Evolutionary conservation across 2,797 vertebrate genomes (phyloP).

Genomic region (Syndactyla subalaris): DNA sequence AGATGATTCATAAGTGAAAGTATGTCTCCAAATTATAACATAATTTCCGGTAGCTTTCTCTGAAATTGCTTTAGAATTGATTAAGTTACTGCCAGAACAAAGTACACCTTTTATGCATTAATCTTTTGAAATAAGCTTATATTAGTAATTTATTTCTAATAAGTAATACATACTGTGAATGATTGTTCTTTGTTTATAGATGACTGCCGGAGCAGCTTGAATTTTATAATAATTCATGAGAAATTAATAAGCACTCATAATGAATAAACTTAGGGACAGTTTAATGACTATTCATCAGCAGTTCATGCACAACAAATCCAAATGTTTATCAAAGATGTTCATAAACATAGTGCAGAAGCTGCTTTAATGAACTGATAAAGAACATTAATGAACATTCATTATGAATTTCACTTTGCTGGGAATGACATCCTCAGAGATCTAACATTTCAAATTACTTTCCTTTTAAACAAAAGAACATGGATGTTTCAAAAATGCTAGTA

Average conservation of each 20-base stretch:
- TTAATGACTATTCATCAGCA: constrained; percentile 73
- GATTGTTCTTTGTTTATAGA: constrained; percentile 32
- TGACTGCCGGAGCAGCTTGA: constrained; percentile 41
- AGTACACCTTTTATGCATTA: constrained; percentile 16
- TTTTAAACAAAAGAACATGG: not conserved
- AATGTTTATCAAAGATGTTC: constrained; percentile 74
- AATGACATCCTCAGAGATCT: not conserved
- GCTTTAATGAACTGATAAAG: constrained; percentile 71
- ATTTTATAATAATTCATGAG: constrained; percentile 71
- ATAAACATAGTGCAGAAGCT: constrained; percentile 62
- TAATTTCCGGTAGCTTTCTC: not conserved
- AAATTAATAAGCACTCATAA: constrained; percentile 71
- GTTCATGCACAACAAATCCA: constrained; percentile 71
- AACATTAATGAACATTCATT: constrained; percentile 69
- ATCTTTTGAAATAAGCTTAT: not conserved
- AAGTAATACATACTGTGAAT: constrained; percentile 37
- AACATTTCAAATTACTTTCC: not conserved
- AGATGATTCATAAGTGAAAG: not conserved
- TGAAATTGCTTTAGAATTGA: not conserved
- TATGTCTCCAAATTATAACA: not conserved
- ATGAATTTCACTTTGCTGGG: constrained; percentile 48
- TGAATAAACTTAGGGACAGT: constrained; percentile 72
- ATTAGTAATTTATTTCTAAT: constrained; percentile 47
- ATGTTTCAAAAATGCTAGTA: not conserved
- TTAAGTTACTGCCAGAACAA: constrained; percentile 6